These are phyloP conservation scores for Zaprionus taronus DNA, from an alignment of 1,140 invertebrate genomes.

Conservation along the genomic window DNA sequence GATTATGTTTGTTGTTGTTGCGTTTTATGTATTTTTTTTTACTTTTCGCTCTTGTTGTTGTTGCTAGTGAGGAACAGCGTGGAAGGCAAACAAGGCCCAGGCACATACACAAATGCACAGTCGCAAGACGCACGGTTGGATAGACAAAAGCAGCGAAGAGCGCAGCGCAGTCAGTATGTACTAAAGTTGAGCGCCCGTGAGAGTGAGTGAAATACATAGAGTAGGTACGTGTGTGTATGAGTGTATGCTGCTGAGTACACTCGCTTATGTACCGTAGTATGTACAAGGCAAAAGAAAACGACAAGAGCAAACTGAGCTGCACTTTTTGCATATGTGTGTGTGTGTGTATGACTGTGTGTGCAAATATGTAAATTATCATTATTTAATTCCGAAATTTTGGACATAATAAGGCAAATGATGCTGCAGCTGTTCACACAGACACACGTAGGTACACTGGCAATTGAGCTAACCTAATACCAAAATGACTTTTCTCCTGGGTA, in stretches of 20 bases:
- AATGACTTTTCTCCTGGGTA: background rate
- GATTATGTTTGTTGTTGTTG: constrained; percentile 44
- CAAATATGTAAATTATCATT: constrained; percentile 50
- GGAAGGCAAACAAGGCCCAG: constrained; percentile 9
- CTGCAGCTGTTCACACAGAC: constrained; percentile 23
- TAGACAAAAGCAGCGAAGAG: constrained; percentile 77
- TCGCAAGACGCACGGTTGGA: constrained; percentile 66
- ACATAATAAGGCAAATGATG: constrained; percentile 14
- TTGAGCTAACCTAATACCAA: background rate
- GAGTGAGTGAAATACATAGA: constrained; percentile 57
- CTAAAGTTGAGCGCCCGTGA: constrained; percentile 67
- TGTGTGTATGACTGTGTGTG: constrained; percentile 8
- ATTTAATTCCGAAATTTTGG: constrained; percentile 46
- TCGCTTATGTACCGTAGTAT: constrained; percentile 33
- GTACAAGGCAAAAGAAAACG: constrained; percentile 58
- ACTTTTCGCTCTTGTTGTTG: constrained; percentile 42
- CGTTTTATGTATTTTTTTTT: constrained; percentile 53
- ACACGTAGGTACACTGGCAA: background rate
- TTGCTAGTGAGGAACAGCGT: constrained; percentile 19
- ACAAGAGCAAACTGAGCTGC: constrained; percentile 45
- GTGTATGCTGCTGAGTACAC: background rate
- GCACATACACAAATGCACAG: constrained; percentile 20
- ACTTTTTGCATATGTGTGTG: constrained; percentile 10
- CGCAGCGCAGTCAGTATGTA: constrained; percentile 60
- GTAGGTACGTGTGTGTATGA: constrained; percentile 10